phyloP scores from a whole-genome alignment of 2,797 vertebrate species.

The Sebastes oblongus region DNA sequence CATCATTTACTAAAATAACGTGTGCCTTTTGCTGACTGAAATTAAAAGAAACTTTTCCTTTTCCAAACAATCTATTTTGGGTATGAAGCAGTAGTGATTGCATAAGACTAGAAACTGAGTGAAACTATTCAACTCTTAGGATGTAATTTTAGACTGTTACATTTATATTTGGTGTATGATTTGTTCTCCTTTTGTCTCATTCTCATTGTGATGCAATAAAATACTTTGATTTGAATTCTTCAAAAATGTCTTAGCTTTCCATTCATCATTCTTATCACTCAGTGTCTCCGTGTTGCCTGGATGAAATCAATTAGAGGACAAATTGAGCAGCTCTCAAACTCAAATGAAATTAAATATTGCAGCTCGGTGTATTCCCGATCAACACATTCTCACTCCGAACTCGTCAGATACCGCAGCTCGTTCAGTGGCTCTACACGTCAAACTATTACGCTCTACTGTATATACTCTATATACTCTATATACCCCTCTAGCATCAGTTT shows the following conservation, averaged over 20 bases:
- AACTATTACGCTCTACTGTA: too few relatives aligned
- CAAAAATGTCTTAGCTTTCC: too few relatives aligned
- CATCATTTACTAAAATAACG: not conserved
- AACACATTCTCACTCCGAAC: not conserved
- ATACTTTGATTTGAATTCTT: not conserved
- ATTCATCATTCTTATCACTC: too few relatives aligned
- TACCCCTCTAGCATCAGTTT: too few relatives aligned
- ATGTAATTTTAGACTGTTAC: not conserved
- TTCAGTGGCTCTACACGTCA: too few relatives aligned
- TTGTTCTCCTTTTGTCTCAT: not conserved
- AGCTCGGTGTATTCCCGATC: not conserved
- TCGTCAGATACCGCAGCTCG: not conserved
- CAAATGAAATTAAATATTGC: not conserved
- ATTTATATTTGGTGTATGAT: not conserved
- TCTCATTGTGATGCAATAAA: not conserved
- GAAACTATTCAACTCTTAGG: not conserved
- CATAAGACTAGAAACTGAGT: not conserved
- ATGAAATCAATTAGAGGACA: not conserved
- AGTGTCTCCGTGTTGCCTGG: not conserved
- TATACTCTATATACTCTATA: too few relatives aligned
- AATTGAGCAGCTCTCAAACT: not conserved
- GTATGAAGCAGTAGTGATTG: not conserved
- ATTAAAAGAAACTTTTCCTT: not conserved
- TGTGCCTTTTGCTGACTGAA: not conserved
- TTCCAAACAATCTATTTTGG: not conserved